phyloP scores from a whole-genome alignment of 2,797 vertebrate species.

The Bradypodion ventrale region DNA sequence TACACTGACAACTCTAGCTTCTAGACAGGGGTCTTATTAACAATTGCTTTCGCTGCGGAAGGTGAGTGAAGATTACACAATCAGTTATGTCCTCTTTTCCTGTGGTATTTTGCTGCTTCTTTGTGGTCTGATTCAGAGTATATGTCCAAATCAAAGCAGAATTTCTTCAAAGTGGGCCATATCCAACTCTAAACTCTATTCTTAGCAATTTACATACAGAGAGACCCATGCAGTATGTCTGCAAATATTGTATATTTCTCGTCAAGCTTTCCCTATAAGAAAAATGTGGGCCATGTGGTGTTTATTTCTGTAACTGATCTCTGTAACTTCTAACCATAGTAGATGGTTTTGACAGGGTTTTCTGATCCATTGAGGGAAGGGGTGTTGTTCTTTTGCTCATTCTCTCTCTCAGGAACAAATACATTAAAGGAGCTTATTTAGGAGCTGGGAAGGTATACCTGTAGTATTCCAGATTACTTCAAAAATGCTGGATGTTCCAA shows the following conservation, averaged over 20 bases:
- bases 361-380: no score
- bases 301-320: not conserved
- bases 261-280: not conserved
- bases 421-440: not conserved
- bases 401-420: not conserved
- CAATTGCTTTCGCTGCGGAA: no score
- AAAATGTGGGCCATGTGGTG: not conserved
- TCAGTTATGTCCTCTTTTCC: no score
- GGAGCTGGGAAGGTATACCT: not conserved
- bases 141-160: no score
- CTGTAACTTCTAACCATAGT: not conserved
- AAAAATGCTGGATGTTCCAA: not conserved
- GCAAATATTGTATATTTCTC: not conserved
- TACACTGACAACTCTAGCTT: no score
- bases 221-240: not conserved
- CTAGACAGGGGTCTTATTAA: no score
- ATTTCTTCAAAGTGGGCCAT: no score
- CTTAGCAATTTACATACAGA: not conserved
- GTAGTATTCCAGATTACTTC: not conserved
- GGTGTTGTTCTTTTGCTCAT: not conserved
- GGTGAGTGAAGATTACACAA: no score
- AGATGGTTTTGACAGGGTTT: not conserved
- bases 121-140: no score
- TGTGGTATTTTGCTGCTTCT: no score
- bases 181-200: not conserved